Evolutionary conservation across 2,888 invertebrate species (phyloP).

Genomic region (Operophtera brumata): DNA sequence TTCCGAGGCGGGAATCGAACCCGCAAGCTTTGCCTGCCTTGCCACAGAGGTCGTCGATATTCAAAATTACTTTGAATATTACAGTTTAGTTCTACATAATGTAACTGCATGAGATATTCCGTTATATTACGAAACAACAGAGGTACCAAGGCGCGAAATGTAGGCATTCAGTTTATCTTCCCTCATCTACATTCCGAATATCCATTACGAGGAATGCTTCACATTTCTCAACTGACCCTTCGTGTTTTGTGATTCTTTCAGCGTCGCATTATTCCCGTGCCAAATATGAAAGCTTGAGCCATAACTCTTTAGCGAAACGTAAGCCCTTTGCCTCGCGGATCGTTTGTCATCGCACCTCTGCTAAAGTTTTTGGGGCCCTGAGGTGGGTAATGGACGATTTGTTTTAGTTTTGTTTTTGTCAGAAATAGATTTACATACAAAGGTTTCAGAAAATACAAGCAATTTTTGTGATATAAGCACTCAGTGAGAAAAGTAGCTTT

Average conservation of each 20-base stretch:
- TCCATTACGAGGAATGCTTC: constrained; percentile 24
- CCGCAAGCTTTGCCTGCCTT: too few relatives aligned
- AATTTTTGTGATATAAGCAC: constrained; percentile 7
- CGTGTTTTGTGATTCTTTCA: constrained; percentile 45
- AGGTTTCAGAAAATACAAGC: constrained; percentile 6
- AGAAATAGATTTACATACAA: constrained; percentile 26
- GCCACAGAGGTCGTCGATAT: too few relatives aligned
- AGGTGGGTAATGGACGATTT: constrained; percentile 38
- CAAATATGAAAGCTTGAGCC: constrained; percentile 46
- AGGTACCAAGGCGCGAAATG: too few relatives aligned
- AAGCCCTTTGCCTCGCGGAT: constrained; percentile 41
- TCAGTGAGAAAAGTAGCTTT: constrained; percentile 5
- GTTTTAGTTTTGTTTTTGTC: constrained; percentile 35
- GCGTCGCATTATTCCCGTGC: constrained; percentile 53
- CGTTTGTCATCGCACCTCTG: constrained; percentile 53
- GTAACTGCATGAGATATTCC: too few relatives aligned
- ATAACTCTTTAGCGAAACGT: constrained; percentile 55
- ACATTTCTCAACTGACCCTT: constrained; percentile 37
- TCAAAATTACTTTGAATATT: too few relatives aligned
- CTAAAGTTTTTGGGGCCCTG: constrained; percentile 22
- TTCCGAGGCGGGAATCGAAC: too few relatives aligned
- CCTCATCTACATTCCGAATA: constrained; percentile 11
- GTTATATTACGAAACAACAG: too few relatives aligned
- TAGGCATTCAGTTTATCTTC: background rate
- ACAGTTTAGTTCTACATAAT: too few relatives aligned